Evolutionary conservation across 1,140 invertebrate species (phyloP), one percentile per base, ranked within the genome.

Genomic region (Choristoneura fumiferana): DNA sequence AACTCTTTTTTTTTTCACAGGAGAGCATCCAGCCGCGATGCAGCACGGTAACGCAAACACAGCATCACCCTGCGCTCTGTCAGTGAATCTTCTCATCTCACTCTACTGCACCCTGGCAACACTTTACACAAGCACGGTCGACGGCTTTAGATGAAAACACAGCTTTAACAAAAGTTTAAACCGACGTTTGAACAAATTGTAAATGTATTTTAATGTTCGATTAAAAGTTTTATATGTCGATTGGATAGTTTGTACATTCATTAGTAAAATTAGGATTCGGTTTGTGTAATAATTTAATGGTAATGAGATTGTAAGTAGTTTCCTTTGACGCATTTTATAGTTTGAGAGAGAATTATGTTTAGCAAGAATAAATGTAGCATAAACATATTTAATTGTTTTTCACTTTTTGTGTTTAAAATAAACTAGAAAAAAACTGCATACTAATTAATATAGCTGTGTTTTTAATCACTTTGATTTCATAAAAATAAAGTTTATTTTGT

Each of bases 11-110:
- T 82, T 78, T 81, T 87, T 89, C 90, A 73, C 90, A 95, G 95
- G 94, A 65, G 95, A 96, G 77, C 94, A 95, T 81, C 95, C 95
- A 61, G 95, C 95, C 36, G 95, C 95, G 6, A 96, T 96, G 95
- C 95, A 96, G 83, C 95, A 95, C 69, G 95, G 94, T 12, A 90
- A 90, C 61, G 84, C 84, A 1, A 90, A 89, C 69, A 89, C 89
- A 62, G 89, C 89, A 52, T 89, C 87, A 8, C 81, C 87, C 5
- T 85, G 86, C 45, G 87, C 87, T 0, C 63, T 90, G 17, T 89
- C 89, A 6, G 86, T 90, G 2, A 90, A 90, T 53, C 78, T 90
- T 5, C 71, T 90, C 15, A 89, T 89, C 45, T 90, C 89, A 10
- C 66, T 90, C 5, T 88, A 89, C 60, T 90, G 89, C 70, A 87